phyloP scores from a whole-genome alignment of 2,113 vertebrate species.

The Tyrannus savana region DNA sequence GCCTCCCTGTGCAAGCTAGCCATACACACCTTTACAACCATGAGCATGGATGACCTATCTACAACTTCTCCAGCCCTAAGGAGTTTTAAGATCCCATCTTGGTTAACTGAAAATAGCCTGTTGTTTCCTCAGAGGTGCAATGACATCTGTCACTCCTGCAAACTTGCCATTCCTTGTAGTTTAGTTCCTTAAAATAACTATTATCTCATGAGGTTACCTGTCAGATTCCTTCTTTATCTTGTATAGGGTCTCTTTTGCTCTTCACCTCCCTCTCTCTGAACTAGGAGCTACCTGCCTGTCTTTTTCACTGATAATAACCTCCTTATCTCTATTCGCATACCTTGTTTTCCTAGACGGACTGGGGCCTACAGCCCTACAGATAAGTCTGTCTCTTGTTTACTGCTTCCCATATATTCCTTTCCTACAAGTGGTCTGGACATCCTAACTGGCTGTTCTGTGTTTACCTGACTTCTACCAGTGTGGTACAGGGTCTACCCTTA shows the following conservation, averaged over 20 bases:
- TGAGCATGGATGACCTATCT: rapidly evolving
- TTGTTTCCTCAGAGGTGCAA: neutral
- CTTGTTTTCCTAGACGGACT: neutral
- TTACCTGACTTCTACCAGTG: neutral
- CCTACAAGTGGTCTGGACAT: neutral
- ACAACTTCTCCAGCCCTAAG: neutral
- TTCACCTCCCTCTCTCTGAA: neutral
- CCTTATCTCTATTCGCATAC: neutral
- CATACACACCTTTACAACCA: neutral
- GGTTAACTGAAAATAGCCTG: neutral
- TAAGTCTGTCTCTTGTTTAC: neutral
- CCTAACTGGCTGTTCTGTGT: neutral
- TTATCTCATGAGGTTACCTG: neutral
- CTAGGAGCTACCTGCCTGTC: neutral
- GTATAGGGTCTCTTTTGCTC: neutral
- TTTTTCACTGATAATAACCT: neutral
- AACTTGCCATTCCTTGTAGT: neutral
- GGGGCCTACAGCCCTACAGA: neutral
- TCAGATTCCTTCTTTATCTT: neutral
- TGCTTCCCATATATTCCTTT: neutral
- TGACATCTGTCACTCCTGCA: neutral
- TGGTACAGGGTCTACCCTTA: neutral
- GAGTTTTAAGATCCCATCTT: neutral
- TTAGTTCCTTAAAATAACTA: neutral
- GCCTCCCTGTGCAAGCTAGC: neutral